Evolutionary conservation across 2,888 invertebrate species (phyloP), one percentile per base, ranked within the genome.

Genomic region (Eurois occulta): DNA sequence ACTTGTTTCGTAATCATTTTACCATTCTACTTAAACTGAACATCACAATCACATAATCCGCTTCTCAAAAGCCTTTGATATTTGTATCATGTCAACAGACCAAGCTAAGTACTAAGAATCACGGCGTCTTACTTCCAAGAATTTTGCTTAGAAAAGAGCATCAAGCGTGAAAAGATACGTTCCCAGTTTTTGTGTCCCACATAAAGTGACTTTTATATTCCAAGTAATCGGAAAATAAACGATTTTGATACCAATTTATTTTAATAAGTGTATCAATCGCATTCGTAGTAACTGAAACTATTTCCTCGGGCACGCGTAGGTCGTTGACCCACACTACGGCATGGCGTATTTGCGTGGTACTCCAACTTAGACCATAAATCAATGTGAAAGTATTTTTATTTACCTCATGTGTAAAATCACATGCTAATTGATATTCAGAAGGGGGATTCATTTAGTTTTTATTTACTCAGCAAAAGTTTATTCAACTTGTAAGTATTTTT

Each of bases 311-410:
- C 85, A 82, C 87, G 87, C 84, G 73, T 55, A 84, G 88, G 82
- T 88, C 88, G 64, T 80, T 85, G 87, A 89, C 89, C 87, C 72
- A 41, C 79, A 84, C 78, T 66, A 69, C 69, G 65, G 80, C 85
- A 80, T 85, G 73, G 83, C 80, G 80, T 89, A 88, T 88, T 88
- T 85, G 88, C 87, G 89, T 88, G 88, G 88, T 84, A 65, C 74
- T 84, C 48, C 81, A 80, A 73, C 85, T 83, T 72, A 78, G 71
- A 72, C 75, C 82, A 87, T 88, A 89, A 89, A 89, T 88, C 89
- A 88, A 84, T 81, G 85, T 78, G 83, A 79, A 85, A 83, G 86
- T 89, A 88, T 87, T 84, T 88, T 83, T 87, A 84, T 82, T 88
- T 84, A 77, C 77, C 75, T 72, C 70, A 68, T 80, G 77, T 77